Base-by-base conservation (phyloP, 1,140 invertebrate species). In the Nebria ingens region DNA sequence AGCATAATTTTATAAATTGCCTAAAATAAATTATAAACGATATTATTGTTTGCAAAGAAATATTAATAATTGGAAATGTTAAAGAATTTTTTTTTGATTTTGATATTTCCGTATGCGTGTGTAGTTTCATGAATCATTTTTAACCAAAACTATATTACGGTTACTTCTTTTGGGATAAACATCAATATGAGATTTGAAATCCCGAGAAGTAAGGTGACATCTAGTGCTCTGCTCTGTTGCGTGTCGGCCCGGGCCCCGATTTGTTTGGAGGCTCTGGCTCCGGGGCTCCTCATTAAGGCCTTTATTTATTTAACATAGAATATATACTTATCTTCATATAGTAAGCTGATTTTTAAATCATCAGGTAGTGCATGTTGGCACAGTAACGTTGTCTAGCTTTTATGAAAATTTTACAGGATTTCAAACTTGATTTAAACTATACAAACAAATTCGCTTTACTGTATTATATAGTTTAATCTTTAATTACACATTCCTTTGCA, bases 361-460 rank as follows among this genome's bases (percentile, higher is more conserved):
- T 34, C 40, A 45, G 40, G 17, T 45, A 45, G 40, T 45, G 40
- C 40, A 45, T 45, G 40, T 45, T 45, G 40, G 17, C 9, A 4
- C 40, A 45, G 40, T 45, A 45, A 45, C 40, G 40, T 45, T 45
- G 40, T 45, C 40, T 45, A 12, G 3, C 4, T 29, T 29, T 17
- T n/a, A n/a, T n/a, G n/a, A n/a, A n/a, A n/a, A n/a, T n/a, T n/a
- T n/a, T n/a, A n/a, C n/a, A n/a, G n/a, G n/a, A n/a, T n/a, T n/a
- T n/a, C n/a, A n/a, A n/a, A n/a, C n/a, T n/a, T n/a, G n/a, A n/a
- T n/a, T n/a, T n/a, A n/a, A n/a, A n/a, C n/a, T n/a, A n/a, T n/a
- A n/a, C n/a, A n/a, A n/a, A n/a, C n/a, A n/a, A n/a, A n/a, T n/a
- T n/a, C n/a, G n/a, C n/a, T n/a, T n/a, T n/a, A n/a, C n/a, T n/a